Percentiles rank a stretch among this genome's conserved stretches.
Evolutionary conservation across 2,113 vertebrate species (phyloP).

Genomic region (Tauraco erythrolophus): DNA sequence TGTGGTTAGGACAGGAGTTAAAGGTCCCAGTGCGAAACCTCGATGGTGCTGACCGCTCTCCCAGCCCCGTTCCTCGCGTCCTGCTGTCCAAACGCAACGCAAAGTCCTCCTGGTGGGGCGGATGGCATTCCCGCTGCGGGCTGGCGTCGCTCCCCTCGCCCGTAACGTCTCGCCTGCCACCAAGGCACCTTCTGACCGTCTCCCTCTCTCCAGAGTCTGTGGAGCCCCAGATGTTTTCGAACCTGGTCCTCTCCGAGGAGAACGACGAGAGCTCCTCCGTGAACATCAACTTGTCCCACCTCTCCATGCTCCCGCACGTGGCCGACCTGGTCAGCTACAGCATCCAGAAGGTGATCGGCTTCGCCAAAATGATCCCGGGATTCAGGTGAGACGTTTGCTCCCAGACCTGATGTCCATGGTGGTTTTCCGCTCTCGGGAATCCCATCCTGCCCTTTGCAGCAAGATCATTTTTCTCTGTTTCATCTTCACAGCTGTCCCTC

Average conservation of each 20-base stretch:
- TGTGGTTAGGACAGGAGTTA: no score
- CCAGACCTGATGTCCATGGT: fast-evolving
- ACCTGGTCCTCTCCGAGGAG: slow-evolving; percentile 82
- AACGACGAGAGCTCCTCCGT: slow-evolving; percentile 61
- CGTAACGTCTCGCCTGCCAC: fast-evolving
- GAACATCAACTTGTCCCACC: slow-evolving; percentile 67
- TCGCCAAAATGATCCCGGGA: slow-evolving; percentile 97
- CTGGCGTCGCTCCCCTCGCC: not conserved
- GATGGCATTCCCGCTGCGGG: fast-evolving
- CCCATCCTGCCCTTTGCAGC: fast-evolving
- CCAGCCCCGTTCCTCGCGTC: not conserved
- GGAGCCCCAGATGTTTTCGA: slow-evolving; percentile 83
- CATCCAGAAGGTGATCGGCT: slow-evolving; percentile 97
- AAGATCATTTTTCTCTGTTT: not conserved
- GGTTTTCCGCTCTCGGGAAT: not conserved
- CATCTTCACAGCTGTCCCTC: not conserved
- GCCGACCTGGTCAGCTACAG: slow-evolving; percentile 97
- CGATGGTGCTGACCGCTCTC: not conserved
- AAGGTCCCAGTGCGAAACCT: not conserved
- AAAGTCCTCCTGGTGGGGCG: not conserved
- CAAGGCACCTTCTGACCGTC: not conserved
- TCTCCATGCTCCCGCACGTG: slow-evolving; percentile 95
- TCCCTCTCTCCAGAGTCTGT: slow-evolving; percentile 71
- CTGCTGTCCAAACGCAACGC: fast-evolving
- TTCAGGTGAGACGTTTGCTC: slow-evolving; percentile 83